A percentile compares a stretch with the other conserved stretches of the same genome.
Conservation (phyloP, 2,113 vertebrate genomes). For the Lagopus muta region DNA sequence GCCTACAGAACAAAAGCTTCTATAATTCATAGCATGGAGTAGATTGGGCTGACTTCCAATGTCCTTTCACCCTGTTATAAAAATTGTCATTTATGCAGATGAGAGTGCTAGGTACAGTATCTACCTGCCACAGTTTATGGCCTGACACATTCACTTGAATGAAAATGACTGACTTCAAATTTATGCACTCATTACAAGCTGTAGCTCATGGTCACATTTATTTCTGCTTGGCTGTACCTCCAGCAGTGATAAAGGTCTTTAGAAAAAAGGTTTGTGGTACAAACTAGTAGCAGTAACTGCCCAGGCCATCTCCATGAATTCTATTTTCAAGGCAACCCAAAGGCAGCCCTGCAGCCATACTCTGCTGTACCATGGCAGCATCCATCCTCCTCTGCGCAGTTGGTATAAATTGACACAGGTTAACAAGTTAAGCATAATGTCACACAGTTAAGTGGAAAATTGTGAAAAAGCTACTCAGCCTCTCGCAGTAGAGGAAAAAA, state of each 20-base stretch:
- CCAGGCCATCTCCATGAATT: neutral
- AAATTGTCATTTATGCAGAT: neutral
- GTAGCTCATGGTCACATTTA: neutral
- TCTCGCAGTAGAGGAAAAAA: neutral
- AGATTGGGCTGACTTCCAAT: neutral
- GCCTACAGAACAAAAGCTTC: neutral
- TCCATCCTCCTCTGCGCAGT: fast-evolving
- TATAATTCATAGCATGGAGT: fast-evolving
- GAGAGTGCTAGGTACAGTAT: neutral
- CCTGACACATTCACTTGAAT: neutral
- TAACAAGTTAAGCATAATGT: neutral
- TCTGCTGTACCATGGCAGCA: neutral
- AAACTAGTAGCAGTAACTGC: neutral
- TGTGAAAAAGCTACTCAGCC: neutral
- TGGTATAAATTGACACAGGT: neutral
- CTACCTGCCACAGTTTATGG: neutral
- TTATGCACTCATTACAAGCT: neutral
- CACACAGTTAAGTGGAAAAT: neutral
- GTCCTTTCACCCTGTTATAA: neutral
- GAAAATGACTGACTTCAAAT: neutral
- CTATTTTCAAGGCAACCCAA: neutral
- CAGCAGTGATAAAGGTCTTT: neutral
- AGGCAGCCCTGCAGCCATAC: neutral
- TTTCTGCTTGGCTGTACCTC: neutral
- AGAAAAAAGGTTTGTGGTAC: neutral